Evolutionary conservation across 1,140 invertebrate genomes (phyloP).

Genomic region (Bemisia tabaci): DNA sequence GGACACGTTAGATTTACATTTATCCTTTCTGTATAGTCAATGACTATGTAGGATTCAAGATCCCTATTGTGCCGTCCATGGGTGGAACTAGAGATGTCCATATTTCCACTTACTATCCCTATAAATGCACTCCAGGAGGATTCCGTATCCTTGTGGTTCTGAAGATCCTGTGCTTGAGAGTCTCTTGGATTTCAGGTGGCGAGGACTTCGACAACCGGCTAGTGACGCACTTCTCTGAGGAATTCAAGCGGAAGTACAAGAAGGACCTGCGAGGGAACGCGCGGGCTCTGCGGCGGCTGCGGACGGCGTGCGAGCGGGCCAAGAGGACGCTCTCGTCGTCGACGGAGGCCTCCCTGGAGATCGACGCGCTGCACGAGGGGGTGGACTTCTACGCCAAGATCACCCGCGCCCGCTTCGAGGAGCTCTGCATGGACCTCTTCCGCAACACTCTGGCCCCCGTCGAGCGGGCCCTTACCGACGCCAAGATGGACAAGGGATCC

Average conservation of each 20-base stretch:
- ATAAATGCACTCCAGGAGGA: too few relatives aligned
- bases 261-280: slow-evolving; percentile 35
- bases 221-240: slow-evolving; percentile 51
- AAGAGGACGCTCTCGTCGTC: slow-evolving; percentile 42
- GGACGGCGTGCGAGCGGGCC: slow-evolving; percentile 46
- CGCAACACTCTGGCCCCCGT: slow-evolving; percentile 40
- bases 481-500: slow-evolving; percentile 49
- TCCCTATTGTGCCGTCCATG: too few relatives aligned
- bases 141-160: too few relatives aligned
- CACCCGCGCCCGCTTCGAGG: slow-evolving; percentile 45
- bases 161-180: too few relatives aligned
- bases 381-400: slow-evolving; percentile 46
- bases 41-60: too few relatives aligned
- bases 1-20: too few relatives aligned
- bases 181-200: slow-evolving; percentile 48
- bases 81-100: too few relatives aligned
- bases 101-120: too few relatives aligned
- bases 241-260: slow-evolving; percentile 39
- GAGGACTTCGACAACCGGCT: slow-evolving; percentile 71
- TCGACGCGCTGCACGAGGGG: slow-evolving; percentile 40
- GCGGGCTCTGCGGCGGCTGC: slow-evolving; percentile 41
- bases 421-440: slow-evolving; percentile 44
- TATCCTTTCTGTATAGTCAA: too few relatives aligned
- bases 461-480: slow-evolving; percentile 54
- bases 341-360: slow-evolving; percentile 39